These are phyloP conservation scores for Leptosomus discolor DNA, from an alignment of 2,113 vertebrate genomes.

Conservation along the genomic window DNA sequence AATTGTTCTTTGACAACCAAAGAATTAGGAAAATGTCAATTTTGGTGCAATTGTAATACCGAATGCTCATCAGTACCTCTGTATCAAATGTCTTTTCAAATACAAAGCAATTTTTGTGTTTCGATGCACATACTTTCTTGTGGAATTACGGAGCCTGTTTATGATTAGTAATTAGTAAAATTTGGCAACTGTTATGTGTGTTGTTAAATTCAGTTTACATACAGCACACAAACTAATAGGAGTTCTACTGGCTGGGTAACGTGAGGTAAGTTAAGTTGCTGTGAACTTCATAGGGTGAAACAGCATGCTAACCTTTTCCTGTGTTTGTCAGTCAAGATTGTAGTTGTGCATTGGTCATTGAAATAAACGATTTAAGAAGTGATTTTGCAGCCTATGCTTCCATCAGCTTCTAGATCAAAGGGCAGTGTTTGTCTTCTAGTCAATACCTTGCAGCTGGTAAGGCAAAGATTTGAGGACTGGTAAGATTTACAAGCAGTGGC, in stretches of 20 bases:
- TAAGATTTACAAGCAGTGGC: neutral
- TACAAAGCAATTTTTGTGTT: neutral
- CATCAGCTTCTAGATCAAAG: neutral
- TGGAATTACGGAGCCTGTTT: neutral
- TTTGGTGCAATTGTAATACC: neutral
- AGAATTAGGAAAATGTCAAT: neutral
- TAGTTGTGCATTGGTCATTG: neutral
- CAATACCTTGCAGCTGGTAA: neutral
- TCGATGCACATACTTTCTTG: neutral
- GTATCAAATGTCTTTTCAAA: neutral
- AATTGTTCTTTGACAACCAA: neutral
- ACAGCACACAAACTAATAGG: neutral
- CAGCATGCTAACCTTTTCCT: neutral
- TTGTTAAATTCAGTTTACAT: neutral
- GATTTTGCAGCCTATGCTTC: neutral
- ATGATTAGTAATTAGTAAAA: neutral
- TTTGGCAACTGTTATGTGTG: neutral
- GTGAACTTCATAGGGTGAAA: neutral
- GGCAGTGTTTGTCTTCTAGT: neutral
- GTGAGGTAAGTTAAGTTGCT: neutral
- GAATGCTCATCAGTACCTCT: neutral
- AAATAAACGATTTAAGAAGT: neutral
- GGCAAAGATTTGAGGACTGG: neutral
- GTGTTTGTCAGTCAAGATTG: neutral
- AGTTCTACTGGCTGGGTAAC: neutral